Evolutionary conservation across 2,888 invertebrate species (phyloP), one percentile per base, ranked within the genome.

Genomic region (Schrankia costaestrigalis): DNA sequence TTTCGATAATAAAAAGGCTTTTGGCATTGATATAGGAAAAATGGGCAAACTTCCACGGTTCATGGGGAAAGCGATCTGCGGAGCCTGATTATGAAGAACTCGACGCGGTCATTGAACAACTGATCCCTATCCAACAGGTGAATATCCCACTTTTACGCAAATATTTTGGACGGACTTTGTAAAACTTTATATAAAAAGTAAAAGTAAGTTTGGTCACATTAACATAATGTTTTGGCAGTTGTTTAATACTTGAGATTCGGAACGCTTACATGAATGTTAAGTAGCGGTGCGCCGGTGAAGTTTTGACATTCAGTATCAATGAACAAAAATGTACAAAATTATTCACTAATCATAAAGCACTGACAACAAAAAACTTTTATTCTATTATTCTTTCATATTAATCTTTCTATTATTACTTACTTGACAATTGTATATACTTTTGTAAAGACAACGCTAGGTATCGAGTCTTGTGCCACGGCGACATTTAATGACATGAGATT

Each of bases 1-100:
- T 3, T 28, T 12, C 21, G 7, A 24, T 11, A 3, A 6, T 23
- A 11, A 23, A 12, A n/a, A 19, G 3, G 8, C 7, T 19, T 13
- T 25, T 11, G 5, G 8, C n/a, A 7, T 21, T 29, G 0, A 17
- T 4, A 19, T 89, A 92, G 83, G 87, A 91, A 46, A 90, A 80
- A 44, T 93, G 93, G 93, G 89, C 90, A 17, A 90, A 90, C 54
- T 88, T 93, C 68, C 90, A 91, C 65, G 91, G 90, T 9, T 90
- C 92, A 0, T 93, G 93, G 93, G 93, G 93, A 57, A 93, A 93
- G 69, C 88, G 93, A 1, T 45, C 74, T 5, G 62, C 76, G 3
- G 81, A 80, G 10, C 71, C 78, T 1, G 86, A 85, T 58, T 79
- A 83, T 51, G 78, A 84, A 26, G 87, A 86, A 39, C 57, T 79